These are phyloP conservation scores for Palloptera scutellata DNA, from an alignment of 2,888 invertebrate genomes.

Conservation along the genomic window DNA sequence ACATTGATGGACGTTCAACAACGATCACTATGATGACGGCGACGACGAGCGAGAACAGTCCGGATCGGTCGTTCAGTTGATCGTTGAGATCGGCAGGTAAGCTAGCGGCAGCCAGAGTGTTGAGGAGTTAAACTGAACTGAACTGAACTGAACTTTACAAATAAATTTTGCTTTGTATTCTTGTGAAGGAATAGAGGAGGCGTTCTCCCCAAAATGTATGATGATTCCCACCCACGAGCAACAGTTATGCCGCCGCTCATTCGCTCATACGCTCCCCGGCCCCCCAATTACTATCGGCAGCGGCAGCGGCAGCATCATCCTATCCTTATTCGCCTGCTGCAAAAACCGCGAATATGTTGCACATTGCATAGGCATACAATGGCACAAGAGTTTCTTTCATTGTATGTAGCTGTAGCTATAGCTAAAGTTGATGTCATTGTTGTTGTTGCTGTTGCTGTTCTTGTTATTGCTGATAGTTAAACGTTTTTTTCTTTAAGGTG, in stretches of 20 bases:
- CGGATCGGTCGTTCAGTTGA: constrained; percentile 15
- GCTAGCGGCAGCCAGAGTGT: constrained; percentile 31
- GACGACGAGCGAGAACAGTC: constrained; percentile 22
- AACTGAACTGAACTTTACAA: constrained; percentile 29
- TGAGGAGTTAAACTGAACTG: constrained; percentile 9
- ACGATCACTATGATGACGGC: constrained; percentile 46
- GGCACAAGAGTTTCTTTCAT: constrained; percentile 40
- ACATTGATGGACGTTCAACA: constrained; percentile 61
- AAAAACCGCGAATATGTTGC: constrained; percentile 20
- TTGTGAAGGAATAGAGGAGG: constrained; percentile 55
- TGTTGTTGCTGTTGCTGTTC: constrained; percentile 41
- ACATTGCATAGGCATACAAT: background rate
- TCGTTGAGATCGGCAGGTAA: constrained; percentile 22
- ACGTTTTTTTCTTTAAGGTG: constrained; percentile 55
- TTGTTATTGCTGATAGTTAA: constrained; percentile 37
- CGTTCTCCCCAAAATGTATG: constrained; percentile 61
- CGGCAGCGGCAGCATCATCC: constrained; percentile 39
- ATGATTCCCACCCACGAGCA: constrained; percentile 63
- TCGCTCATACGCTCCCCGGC: constrained; percentile 19
- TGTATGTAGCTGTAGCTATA: constrained; percentile 48
- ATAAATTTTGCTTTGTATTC: constrained; percentile 25
- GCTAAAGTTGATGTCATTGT: constrained; percentile 24
- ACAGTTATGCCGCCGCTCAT: constrained; percentile 32
- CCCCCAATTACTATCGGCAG: constrained; percentile 30
- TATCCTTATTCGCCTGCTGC: constrained; percentile 21